A percentile compares a stretch with the other conserved stretches of the same genome.
Evolutionary conservation across 2,797 vertebrate genomes (phyloP).

Genomic region (Acropternis orthonyx): DNA sequence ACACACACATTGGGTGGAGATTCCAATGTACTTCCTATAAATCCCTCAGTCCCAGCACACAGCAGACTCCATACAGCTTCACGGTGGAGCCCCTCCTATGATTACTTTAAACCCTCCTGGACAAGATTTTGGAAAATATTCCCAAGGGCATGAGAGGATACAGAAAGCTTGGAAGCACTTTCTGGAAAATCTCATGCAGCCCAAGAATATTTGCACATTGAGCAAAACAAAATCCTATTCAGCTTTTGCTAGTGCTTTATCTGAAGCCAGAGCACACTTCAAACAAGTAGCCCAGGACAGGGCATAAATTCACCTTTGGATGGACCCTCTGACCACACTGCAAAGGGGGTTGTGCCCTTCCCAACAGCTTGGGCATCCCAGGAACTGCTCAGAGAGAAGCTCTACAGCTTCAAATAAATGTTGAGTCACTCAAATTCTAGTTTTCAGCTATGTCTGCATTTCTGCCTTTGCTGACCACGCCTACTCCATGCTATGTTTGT

Average conservation of each 20-base stretch:
- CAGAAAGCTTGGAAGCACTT: conserved; percentile 8
- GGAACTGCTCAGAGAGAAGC: neutral
- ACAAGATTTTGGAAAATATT: conserved; percentile 23
- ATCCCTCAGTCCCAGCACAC: neutral
- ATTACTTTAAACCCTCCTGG: conserved; percentile 28
- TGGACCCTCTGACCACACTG: rapidly evolving
- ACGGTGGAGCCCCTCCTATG: neutral
- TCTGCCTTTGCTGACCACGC: neutral
- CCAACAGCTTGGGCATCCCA: neutral
- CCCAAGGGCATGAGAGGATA: neutral
- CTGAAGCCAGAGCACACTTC: neutral
- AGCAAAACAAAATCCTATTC: neutral
- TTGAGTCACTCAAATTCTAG: neutral
- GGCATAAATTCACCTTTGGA: neutral
- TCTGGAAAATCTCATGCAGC: neutral
- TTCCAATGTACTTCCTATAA: neutral
- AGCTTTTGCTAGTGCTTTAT: neutral
- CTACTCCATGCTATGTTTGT: neutral
- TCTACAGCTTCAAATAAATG: neutral
- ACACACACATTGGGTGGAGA: neutral
- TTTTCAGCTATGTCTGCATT: neutral
- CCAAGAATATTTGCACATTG: neutral
- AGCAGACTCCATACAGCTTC: neutral
- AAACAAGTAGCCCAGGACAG: neutral
- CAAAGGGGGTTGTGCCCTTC: neutral